phyloP scores from a whole-genome alignment of 1,140 invertebrate genomes.

The Carcinoscorpius rotundicauda region DNA sequence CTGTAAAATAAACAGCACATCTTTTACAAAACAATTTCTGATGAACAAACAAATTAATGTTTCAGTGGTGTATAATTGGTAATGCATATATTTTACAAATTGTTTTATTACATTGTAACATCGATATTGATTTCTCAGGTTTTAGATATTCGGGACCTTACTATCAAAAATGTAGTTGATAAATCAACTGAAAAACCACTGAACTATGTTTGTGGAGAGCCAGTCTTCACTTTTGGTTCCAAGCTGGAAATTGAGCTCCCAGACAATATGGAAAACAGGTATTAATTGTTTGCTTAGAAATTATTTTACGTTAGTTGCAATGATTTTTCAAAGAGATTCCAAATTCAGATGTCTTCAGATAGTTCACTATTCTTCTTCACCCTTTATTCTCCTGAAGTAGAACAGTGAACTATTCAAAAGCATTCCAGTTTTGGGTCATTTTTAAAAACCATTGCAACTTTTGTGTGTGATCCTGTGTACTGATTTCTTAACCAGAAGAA shows the following conservation, averaged over 20 bases:
- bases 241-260: conserved; percentile 59
- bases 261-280: conserved; percentile 18
- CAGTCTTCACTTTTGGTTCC: conserved; percentile 54
- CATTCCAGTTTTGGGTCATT: too few species aligned
- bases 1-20: too few species aligned
- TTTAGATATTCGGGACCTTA: conserved; percentile 60
- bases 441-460: too few species aligned
- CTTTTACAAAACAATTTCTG: too few species aligned
- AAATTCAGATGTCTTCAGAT: not conserved
- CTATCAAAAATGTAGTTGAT: conserved; percentile 40
- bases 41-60: too few species aligned
- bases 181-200: conserved; percentile 43
- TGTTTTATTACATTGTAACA: conserved; percentile 12
- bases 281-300: conserved; percentile 4
- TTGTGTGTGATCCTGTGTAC: too few species aligned
- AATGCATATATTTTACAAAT: not conserved
- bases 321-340: not conserved
- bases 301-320: not conserved
- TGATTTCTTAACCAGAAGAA: too few species aligned
- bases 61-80: not conserved
- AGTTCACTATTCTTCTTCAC: not conserved
- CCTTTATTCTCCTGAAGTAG: too few species aligned
- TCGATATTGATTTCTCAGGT: conserved; percentile 42
- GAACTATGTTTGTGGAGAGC: conserved; percentile 47
- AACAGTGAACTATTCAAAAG: too few species aligned